Evolutionary conservation across 2,797 vertebrate species (phyloP).

Genomic region (Platyrinchus mystaceus): DNA sequence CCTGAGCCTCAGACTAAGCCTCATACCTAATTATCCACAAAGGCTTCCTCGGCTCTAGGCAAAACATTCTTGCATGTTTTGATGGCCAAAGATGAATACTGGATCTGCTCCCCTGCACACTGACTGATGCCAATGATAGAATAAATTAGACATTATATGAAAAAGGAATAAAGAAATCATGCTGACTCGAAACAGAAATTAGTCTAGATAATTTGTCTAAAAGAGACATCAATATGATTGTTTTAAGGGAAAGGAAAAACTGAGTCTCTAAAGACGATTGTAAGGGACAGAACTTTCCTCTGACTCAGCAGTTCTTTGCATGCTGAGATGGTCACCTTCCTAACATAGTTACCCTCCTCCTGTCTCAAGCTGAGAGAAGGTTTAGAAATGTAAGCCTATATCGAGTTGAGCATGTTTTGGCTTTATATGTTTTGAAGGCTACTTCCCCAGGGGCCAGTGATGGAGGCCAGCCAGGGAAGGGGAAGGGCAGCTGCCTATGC

Average conservation of each 20-base stretch:
- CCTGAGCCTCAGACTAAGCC: neutral
- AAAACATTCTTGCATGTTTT: neutral
- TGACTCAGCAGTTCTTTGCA: neutral
- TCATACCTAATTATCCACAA: neutral
- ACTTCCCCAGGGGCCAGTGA: neutral
- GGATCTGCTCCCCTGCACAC: neutral
- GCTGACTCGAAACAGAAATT: neutral
- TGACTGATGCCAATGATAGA: neutral
- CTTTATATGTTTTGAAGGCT: neutral
- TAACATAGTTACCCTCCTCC: neutral
- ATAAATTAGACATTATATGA: neutral
- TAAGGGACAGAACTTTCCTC: neutral
- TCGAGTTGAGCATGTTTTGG: neutral
- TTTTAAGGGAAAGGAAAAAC: neutral
- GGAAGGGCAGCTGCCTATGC: neutral
- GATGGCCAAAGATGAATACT: neutral
- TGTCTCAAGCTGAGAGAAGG: neutral
- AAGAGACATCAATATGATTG: neutral
- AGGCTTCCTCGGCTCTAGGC: neutral
- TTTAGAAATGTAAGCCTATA: neutral
- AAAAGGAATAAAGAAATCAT: neutral
- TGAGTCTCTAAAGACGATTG: neutral
- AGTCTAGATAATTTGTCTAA: neutral
- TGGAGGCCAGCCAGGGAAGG: neutral
- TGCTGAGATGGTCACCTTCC: neutral